Conservation (phyloP, 2,113 vertebrate species). For the Dolichallabes microphthalmus region DNA sequence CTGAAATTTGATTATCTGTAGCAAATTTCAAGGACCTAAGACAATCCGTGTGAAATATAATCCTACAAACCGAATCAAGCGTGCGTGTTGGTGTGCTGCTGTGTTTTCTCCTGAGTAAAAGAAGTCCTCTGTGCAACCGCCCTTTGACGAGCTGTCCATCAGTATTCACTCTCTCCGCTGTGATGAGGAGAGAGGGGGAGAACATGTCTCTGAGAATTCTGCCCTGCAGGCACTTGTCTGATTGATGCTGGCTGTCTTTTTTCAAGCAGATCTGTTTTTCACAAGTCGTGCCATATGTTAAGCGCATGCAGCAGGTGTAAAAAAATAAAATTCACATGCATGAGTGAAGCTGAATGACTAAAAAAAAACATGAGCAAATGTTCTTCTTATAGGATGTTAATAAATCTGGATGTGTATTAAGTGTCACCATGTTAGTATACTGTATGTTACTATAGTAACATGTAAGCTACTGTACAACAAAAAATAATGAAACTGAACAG, state of each 20-base stretch:
- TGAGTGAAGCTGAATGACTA: neutral
- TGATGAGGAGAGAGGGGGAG: conserved; percentile 35
- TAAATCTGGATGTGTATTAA: neutral
- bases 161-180: conserved; percentile 25
- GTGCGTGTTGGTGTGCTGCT: neutral
- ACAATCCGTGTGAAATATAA: neutral
- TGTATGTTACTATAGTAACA: neutral
- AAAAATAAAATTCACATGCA: neutral
- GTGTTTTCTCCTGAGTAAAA: conserved; percentile 15
- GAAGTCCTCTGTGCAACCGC: neutral
- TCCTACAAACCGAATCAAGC: neutral
- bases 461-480: too few relatives aligned
- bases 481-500: neutral
- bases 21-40: neutral
- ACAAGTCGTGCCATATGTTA: conserved; percentile 24
- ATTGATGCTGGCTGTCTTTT: conserved; percentile 26
- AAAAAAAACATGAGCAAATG: neutral
- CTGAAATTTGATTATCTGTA: neutral
- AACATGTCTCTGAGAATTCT: conserved; percentile 11
- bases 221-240: neutral
- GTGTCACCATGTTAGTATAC: neutral
- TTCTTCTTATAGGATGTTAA: neutral
- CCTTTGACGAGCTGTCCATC: conserved; percentile 35
- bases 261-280: neutral
- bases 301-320: conserved; percentile 16